Conservation (phyloP, 2,888 invertebrate genomes). For the Lottia scabra region DNA sequence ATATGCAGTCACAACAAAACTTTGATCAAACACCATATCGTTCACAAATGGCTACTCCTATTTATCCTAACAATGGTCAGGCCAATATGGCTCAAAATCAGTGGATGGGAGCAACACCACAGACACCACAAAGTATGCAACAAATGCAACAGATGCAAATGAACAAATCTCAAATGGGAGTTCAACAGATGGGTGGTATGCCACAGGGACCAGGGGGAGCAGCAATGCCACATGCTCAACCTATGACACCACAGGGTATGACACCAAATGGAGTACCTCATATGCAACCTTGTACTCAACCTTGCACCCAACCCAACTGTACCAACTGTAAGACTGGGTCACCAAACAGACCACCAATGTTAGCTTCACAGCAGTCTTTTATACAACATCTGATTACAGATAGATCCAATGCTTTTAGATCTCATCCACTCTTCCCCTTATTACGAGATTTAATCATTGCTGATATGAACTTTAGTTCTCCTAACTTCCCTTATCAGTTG, state of each 20-base stretch:
- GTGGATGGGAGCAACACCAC: background rate
- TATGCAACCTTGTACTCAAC: constrained; percentile 27
- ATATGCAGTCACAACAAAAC: background rate
- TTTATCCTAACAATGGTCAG: constrained; percentile 5
- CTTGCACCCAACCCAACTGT: constrained; percentile 52
- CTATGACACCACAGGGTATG: background rate
- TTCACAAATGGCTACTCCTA: constrained; percentile 12
- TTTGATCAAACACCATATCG: background rate
- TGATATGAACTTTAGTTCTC: constrained; percentile 67
- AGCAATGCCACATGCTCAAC: constrained; percentile 7
- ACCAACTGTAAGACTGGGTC: constrained; percentile 53
- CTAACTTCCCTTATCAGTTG: constrained; percentile 65
- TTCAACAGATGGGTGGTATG: constrained; percentile 15
- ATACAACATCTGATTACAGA: constrained; percentile 66
- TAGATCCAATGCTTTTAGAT: constrained; percentile 64
- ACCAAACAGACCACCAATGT: constrained; percentile 49
- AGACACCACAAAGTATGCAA: constrained; percentile 23
- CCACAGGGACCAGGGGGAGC: background rate
- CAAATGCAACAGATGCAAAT: constrained; percentile 29
- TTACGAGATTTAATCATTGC: constrained; percentile 68
- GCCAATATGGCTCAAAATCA: constrained; percentile 8
- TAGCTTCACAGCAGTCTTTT: constrained; percentile 63
- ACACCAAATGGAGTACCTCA: constrained; percentile 13
- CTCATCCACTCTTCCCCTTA: constrained; percentile 67
- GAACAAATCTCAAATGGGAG: background rate